Conservation (phyloP, 2,113 vertebrate genomes). For the Micronycteris hirsuta region DNA sequence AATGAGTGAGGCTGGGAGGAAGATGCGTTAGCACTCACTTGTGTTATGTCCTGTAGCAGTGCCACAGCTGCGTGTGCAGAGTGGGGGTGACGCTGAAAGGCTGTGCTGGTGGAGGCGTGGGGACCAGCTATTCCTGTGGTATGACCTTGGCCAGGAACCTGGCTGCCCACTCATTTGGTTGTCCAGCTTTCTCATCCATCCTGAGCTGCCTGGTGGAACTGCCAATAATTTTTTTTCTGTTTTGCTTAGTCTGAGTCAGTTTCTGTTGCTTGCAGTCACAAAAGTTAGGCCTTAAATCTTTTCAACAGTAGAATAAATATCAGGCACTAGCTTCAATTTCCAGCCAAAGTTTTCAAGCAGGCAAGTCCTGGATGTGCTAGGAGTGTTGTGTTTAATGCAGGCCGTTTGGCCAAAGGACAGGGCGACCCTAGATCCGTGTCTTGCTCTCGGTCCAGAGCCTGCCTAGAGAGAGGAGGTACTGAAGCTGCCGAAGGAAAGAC, state of each 20-base stretch:
- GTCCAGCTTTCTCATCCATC: not conserved
- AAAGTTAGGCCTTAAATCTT: slow-evolving; percentile 36
- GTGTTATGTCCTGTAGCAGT: not conserved
- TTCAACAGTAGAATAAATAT: not conserved
- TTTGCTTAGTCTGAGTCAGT: not conserved
- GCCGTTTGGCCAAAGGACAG: slow-evolving; percentile 19
- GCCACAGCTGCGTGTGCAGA: not conserved
- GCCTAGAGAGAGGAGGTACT: not conserved
- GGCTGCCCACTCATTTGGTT: not conserved
- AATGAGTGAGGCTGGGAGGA: not conserved
- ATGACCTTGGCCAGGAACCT: not conserved
- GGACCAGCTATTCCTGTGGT: not conserved
- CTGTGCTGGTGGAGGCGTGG: not conserved
- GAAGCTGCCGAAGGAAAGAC: not conserved
- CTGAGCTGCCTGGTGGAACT: not conserved
- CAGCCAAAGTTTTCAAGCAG: not conserved
- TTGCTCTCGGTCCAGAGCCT: not conserved
- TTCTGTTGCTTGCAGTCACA: slow-evolving; percentile 37
- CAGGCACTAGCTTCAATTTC: not conserved
- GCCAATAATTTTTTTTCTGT: not conserved
- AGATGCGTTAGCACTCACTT: not conserved
- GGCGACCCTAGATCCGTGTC: not conserved
- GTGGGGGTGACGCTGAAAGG: not conserved
- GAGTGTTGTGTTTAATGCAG: not conserved
- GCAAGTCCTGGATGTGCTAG: not conserved